Conservation (phyloP, 2,888 invertebrate genomes). For the Malthinus seriepunctatus region DNA sequence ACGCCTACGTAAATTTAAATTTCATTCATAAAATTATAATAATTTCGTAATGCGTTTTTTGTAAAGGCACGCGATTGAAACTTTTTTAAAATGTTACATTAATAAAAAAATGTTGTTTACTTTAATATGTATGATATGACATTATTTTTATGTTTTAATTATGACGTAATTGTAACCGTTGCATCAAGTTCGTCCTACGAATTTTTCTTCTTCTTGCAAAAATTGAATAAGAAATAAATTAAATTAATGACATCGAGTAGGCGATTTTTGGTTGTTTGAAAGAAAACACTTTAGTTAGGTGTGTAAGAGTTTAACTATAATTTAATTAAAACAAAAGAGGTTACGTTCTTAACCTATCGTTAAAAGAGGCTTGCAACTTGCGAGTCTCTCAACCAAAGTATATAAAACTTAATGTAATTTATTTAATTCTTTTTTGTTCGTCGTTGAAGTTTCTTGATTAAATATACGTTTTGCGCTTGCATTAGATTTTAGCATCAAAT, state of each 20-base stretch:
- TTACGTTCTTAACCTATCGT: too few relatives aligned
- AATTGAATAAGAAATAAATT: background rate
- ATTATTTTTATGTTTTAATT: slow-evolving; percentile 38
- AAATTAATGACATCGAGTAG: background rate
- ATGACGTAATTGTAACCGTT: slow-evolving; percentile 40
- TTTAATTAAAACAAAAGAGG: background rate
- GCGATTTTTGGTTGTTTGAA: background rate
- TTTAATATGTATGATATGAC: slow-evolving; percentile 31
- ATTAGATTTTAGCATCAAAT: slow-evolving; percentile 30
- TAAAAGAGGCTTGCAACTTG: too few relatives aligned
- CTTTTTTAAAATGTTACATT: too few relatives aligned
- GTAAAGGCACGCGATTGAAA: slow-evolving; percentile 45
- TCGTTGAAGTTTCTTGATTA: too few relatives aligned
- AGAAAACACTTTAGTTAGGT: background rate
- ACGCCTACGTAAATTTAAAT: slow-evolving; percentile 30
- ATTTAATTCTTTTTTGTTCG: too few relatives aligned
- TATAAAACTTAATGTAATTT: too few relatives aligned
- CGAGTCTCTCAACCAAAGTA: too few relatives aligned
- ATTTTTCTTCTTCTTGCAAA: background rate
- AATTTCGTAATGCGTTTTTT: slow-evolving; percentile 40
- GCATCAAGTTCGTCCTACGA: slow-evolving; percentile 24
- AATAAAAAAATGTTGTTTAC: too few relatives aligned
- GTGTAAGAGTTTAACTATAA: background rate
- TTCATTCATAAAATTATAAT: slow-evolving; percentile 49
- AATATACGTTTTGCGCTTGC: background rate